phyloP scores from a whole-genome alignment of 2,888 invertebrate species.

The Amphipyra tragopoginis region DNA sequence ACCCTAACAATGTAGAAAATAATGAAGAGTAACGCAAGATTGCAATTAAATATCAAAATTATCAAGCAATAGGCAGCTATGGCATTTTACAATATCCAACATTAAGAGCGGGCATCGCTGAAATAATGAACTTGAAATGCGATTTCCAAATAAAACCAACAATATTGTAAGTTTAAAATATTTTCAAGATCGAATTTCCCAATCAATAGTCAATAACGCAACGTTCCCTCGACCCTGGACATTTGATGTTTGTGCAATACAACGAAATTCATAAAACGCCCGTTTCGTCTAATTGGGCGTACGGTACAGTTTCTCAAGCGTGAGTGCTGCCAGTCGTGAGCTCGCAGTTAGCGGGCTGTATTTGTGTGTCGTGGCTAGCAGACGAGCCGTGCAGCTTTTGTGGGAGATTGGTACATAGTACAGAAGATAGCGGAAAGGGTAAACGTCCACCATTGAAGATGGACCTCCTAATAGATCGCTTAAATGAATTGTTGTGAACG shows the following conservation, averaged over 20 bases:
- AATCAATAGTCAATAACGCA: constrained; percentile 13
- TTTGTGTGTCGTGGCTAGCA: constrained; percentile 67
- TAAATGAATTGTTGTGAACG: too few species aligned
- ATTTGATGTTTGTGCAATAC: constrained; percentile 38
- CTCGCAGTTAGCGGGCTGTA: constrained; percentile 65
- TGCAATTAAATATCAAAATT: too few species aligned
- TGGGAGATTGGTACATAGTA: constrained; percentile 18
- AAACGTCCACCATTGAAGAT: too few species aligned
- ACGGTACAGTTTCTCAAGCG: constrained; percentile 60
- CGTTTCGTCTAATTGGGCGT: constrained; percentile 37
- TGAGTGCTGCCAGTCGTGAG: constrained; percentile 66
- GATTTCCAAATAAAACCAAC: too few species aligned
- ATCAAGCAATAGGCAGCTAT: too few species aligned
- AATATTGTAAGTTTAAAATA: neutral
- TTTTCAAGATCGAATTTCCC: constrained; percentile 14
- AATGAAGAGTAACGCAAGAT: too few species aligned
- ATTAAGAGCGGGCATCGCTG: too few species aligned
- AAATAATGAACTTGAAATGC: too few species aligned
- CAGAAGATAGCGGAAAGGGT: constrained; percentile 36
- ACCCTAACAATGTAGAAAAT: neutral
- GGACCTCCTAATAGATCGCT: too few species aligned
- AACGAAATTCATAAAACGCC: constrained; percentile 30
- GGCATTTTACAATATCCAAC: too few species aligned
- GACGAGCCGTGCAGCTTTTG: constrained; percentile 30
- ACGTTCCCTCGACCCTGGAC: constrained; percentile 22